Conservation (phyloP, 2,113 vertebrate genomes). For the Bagarius yarrelli region DNA sequence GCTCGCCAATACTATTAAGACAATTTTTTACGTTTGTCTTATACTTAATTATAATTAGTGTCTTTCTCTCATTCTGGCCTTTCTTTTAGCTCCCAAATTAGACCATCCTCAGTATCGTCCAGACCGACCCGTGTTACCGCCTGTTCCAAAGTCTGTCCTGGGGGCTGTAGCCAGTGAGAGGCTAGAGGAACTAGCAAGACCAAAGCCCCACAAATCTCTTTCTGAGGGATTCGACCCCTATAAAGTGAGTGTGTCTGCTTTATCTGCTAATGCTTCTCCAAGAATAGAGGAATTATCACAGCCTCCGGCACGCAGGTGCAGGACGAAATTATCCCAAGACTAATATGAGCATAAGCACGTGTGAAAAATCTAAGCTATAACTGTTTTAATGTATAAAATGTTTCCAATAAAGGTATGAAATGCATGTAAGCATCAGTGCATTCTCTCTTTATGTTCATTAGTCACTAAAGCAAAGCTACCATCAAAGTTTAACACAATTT, state of each 20-base stretch:
- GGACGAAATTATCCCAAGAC: slow-evolving; percentile 14
- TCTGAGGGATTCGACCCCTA: slow-evolving; percentile 65
- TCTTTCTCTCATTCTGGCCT: not conserved
- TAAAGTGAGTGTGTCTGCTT: slow-evolving; percentile 57
- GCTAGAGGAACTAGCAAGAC: slow-evolving; percentile 59
- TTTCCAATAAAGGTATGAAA: slow-evolving; percentile 5
- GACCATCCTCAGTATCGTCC: slow-evolving; percentile 42
- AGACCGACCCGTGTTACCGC: slow-evolving; percentile 55
- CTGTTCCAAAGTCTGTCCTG: slow-evolving; percentile 48
- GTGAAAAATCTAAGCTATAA: not conserved
- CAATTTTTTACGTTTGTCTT: not conserved
- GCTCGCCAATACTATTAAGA: not conserved
- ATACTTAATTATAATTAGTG: not conserved
- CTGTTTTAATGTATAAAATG: no score
- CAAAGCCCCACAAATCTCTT: slow-evolving; percentile 57
- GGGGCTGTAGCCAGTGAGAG: slow-evolving; percentile 53
- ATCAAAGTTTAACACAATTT: not conserved
- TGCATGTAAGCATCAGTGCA: not conserved
- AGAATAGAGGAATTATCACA: slow-evolving; percentile 64
- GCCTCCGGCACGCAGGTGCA: slow-evolving; percentile 66
- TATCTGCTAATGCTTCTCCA: slow-evolving; percentile 58
- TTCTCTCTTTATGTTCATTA: not conserved
- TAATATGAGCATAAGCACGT: not conserved
- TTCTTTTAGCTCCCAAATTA: slow-evolving; percentile 31
- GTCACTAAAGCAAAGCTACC: not conserved